Conservation (phyloP, 2,797 vertebrate species). For the Sardinella longiceps region DNA sequence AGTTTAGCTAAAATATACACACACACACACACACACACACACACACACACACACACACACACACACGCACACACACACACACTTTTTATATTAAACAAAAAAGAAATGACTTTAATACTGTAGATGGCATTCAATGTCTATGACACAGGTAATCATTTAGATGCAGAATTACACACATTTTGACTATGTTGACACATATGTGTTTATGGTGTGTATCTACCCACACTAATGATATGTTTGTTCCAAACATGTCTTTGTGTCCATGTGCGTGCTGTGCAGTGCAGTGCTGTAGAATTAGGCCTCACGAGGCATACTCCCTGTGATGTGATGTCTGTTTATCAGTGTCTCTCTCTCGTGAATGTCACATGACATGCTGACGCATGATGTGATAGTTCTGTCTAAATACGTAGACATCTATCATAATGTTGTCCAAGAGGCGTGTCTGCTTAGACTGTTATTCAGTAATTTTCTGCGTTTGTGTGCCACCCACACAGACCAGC, state of each 20-base stretch:
- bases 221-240: background rate
- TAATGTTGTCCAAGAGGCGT: background rate
- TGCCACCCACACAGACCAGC: conserved; percentile 69
- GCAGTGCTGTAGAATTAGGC: conserved; percentile 7
- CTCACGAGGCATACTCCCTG: background rate
- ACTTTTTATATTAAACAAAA: no score
- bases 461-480: conserved; percentile 13
- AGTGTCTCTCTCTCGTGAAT: background rate
- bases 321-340: background rate
- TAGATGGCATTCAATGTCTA: no score
- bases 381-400: background rate
- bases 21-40: no score
- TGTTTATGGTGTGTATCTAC: background rate
- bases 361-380: background rate
- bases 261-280: background rate
- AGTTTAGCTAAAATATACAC: no score
- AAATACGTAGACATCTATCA: background rate
- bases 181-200: conserved; percentile 18
- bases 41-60: no score
- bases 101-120: no score
- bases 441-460: background rate
- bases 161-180: background rate
- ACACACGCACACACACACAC: no score
- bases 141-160: no score
- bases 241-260: background rate